Evolutionary conservation across 2,888 invertebrate genomes (phyloP), one percentile per base, ranked within the genome.

Genomic region (Loripinus fragilis): DNA sequence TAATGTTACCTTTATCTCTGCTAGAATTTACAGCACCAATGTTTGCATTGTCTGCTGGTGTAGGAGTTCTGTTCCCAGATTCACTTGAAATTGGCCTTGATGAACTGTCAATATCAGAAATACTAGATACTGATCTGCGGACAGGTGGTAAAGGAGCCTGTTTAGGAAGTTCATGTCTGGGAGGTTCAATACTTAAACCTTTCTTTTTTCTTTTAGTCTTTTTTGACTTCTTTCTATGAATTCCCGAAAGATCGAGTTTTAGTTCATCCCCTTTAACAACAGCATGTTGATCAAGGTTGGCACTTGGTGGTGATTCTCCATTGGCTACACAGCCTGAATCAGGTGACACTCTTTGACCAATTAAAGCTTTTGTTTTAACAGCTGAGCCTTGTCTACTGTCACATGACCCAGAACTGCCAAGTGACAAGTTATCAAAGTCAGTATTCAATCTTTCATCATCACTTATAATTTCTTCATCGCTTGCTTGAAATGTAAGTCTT

Each of bases 271-370:
- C 71, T 25, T 76, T 79, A 33, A 52, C 52, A 42, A 12, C 23
- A 30, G 73, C 52, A 5, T 60, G 48, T 38, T n/a, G 8, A 35
- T 23, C 64, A 5, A 69, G 68, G 33, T 70, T 65, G 25, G 69
- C 72, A 65, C 83, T 76, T 42, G 88, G 85, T 15, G 88, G 88
- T 10, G 88, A 88, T 10, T 85, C 77, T n/a, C 87, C 90, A 85
- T 90, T 91, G 66, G 90, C 90, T 30, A 87, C 85, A 73, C 89
- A 89, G 8, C 91, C 92, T n/a, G 91, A 91, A 72, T 92, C 91
- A 17, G 92, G 91, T 35, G 81, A 81, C 15, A 74, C 48, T 33
- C 55, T 48, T 60, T 78, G 23, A 65, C 67, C n/a, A 55, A 69
- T 67, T 38, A 60, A 71, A 50, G 60, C 68, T 7, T 68, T 68